Evolutionary conservation across 1,140 invertebrate genomes (phyloP).

Genomic region (Drosophila ironensis): DNA sequence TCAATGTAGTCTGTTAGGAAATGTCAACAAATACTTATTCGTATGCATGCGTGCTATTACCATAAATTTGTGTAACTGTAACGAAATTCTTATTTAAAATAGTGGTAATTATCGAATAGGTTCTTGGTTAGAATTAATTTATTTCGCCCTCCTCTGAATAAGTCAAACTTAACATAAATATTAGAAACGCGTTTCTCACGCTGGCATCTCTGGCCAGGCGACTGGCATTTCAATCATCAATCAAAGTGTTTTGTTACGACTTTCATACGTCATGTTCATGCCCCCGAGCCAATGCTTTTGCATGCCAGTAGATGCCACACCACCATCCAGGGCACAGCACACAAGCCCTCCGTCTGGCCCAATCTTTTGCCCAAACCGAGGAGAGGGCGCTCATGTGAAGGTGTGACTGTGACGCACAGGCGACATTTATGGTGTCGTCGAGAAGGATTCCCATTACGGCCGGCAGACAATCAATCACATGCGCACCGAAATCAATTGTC

Average conservation of each 20-base stretch:
- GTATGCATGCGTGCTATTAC: too few species aligned
- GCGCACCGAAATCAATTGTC: conserved; percentile 55
- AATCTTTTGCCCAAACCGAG: not conserved
- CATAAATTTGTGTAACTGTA: too few species aligned
- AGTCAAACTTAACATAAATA: too few species aligned
- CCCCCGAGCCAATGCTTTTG: conserved; percentile 23
- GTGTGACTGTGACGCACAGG: conserved; percentile 69
- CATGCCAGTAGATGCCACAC: conserved; percentile 2
- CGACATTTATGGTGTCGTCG: conserved; percentile 76
- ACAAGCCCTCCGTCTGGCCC: conserved; percentile 11
- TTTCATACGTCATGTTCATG: conserved; percentile 72
- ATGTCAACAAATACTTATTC: too few species aligned
- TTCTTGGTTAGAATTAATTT: too few species aligned
- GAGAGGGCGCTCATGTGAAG: conserved; percentile 35
- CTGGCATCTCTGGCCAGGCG: conserved; percentile 11
- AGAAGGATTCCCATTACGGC: conserved; percentile 44
- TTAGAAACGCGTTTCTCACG: conserved; percentile 2
- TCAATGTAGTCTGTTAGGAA: too few species aligned
- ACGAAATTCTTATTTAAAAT: too few species aligned
- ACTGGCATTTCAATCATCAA: conserved; percentile 66
- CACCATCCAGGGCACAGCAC: too few species aligned
- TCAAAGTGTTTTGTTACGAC: conserved; percentile 79
- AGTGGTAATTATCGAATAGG: too few species aligned
- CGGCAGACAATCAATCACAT: conserved; percentile 73
- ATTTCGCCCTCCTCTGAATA: too few species aligned